Evolutionary conservation across 2,888 invertebrate species (phyloP), one percentile per base, ranked within the genome.

Genomic region (Andrena chrysosceles): DNA sequence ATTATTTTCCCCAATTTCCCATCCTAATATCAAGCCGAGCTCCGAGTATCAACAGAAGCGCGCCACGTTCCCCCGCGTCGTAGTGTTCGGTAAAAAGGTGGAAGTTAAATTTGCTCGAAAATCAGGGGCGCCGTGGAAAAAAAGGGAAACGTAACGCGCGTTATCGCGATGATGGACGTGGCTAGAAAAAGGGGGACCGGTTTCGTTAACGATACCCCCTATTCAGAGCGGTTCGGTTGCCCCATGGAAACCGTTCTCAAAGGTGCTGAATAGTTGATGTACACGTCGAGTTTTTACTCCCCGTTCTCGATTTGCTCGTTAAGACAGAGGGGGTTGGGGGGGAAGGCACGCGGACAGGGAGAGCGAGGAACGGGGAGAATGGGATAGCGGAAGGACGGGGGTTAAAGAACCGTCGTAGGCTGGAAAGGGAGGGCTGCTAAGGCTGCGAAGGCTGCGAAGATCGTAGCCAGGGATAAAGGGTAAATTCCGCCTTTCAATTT

Each of bases 401-500:
- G 33, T 35, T 33, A 35, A 77, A 64, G 77, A 63, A 62, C 48
- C 54, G 63, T 56, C 54, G 68, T 63, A 77, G 82, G 77, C 82
- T 73, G 56, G 66, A 68, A 73, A 74, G 68, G 60, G 69, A 77
- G 69, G 8, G 54, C 42, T 13, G 42, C 42, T 4, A 42, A 42
- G 52, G 52, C n/a, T n/a, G 72, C 54, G 52, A 59, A 69, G 33
- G 70, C 62, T 62, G 64, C 68, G 73, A 81, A 84, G 83, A 85
- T 84, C 80, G 69, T 71, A 79, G 72, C 67, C 84, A 73, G 74
- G 84, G 83, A 90, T 87, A 88, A 85, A 85, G 83, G 78, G 85
- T 88, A 85, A 90, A 90, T 88, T 90, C 86, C 83, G 77, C 84
- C 88, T 88, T 90, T 90, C 90, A 91, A 91, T 91, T 91, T 90